Evolutionary conservation across 37 sponge, comb jelly and placozoan species (phyloP), one percentile per base, ranked within the genome.

Genomic region (Cliona cf. orientalis): DNA sequence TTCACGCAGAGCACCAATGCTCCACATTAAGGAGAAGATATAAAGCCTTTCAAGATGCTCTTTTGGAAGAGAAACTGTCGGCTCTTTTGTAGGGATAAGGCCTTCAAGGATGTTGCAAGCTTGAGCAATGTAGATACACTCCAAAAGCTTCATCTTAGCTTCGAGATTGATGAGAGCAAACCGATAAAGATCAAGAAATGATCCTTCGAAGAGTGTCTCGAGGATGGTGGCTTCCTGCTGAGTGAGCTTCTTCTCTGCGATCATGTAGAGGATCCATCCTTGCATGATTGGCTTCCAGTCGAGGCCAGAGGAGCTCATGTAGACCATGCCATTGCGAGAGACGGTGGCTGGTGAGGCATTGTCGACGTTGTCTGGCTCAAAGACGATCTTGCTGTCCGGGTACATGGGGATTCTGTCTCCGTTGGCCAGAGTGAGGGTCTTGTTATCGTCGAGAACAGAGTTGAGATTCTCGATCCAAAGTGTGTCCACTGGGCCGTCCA

Each of bases 401-500:
- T 84, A 80, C 99, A 98, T 98, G 67, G 99, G 99, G 36, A 98
- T 98, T 26, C 99, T 77, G 81, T 98, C 99, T 37, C 99, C 99
- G 71, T 98, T 98, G 69, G 99, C 99, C 42, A 98, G 89, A 0
- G 99, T 98, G 78, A 98, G 84, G 0, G 96, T 98, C 79, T 98
- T 98, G 91, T 98, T 98, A 84, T 98, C 99, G 66, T 98, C 99
- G 41, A 98, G 80, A 5, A 98, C 98, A 74, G 90, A 88, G 89
- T 97, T 97, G 49, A 98, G 95, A 66, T 98, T 98, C 84, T 98
- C 99, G 58, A 98, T 98, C 99, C 99, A 98, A 26, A 98, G 74
- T 28, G 99, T 88, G 84, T 98, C 99, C 76, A 98, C 99, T 42
- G 99, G 99, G 0, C 99, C 99, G 84, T 98, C 99, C 72, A 98